Evolutionary conservation across 2,113 vertebrate genomes (phyloP).

Genomic region (Chaetodon trifascialis): DNA sequence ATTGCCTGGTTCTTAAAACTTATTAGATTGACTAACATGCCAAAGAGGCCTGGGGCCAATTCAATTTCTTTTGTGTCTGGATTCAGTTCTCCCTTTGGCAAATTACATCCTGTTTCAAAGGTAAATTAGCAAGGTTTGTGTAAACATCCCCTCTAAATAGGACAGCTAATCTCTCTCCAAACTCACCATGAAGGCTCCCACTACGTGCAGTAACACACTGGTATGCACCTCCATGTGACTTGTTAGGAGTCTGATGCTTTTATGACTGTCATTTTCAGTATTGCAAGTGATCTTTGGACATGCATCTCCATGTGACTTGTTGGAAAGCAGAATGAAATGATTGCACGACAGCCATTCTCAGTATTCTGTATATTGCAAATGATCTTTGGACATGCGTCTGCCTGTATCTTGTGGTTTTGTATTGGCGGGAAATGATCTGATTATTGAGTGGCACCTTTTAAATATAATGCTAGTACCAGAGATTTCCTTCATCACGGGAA

Average conservation of each 20-base stretch:
- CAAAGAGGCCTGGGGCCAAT: not conserved
- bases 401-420: not conserved
- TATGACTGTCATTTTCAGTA: constrained; percentile 22
- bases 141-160: not conserved
- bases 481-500: not conserved
- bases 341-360: not conserved
- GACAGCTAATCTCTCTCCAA: not conserved
- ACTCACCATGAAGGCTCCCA: not conserved
- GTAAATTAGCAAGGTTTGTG: not conserved
- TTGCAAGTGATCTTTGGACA: constrained; percentile 62
- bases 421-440: not conserved
- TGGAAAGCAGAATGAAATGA: not conserved
- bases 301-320: constrained; percentile 39
- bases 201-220: not conserved
- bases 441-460: not conserved
- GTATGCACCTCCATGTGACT: constrained; percentile 43
- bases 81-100: not conserved
- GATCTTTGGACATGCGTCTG: not conserved
- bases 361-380: not conserved
- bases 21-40: not conserved
- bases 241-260: constrained; percentile 24
- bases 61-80: not conserved
- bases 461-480: not conserved
- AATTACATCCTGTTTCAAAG: not conserved
- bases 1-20: not conserved